phyloP scores from a whole-genome alignment of 2,888 invertebrate species.

The Belgica antarctica region DNA sequence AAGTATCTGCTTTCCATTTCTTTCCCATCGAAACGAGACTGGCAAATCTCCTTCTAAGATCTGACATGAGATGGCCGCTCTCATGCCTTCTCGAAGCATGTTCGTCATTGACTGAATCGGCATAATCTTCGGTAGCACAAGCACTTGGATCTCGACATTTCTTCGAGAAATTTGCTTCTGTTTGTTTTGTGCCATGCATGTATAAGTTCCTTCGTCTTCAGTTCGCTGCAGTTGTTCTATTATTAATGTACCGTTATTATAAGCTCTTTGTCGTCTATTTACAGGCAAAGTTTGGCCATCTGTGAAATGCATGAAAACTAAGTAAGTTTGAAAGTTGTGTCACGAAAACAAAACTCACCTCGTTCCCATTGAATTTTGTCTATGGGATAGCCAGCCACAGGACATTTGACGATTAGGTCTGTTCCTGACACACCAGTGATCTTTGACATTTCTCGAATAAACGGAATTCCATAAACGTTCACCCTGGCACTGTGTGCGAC shows the following conservation, averaged over 20 bases:
- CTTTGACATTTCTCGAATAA: slow-evolving; percentile 83
- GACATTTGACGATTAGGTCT: slow-evolving; percentile 81
- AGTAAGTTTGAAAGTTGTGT: slow-evolving; percentile 45
- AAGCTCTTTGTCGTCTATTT: slow-evolving; percentile 82
- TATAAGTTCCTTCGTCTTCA: slow-evolving; percentile 86
- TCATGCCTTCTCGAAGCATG: slow-evolving; percentile 77
- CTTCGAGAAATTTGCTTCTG: slow-evolving; percentile 75
- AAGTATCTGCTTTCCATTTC: slow-evolving; percentile 76
- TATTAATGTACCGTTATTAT: slow-evolving; percentile 80
- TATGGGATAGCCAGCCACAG: slow-evolving; percentile 86
- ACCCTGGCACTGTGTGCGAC: slow-evolving; percentile 79
- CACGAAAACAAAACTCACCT: slow-evolving; percentile 58
- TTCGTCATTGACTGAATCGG: slow-evolving; percentile 80
- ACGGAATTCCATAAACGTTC: slow-evolving; percentile 84
- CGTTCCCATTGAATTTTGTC: slow-evolving; percentile 86
- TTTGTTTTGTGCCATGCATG: slow-evolving; percentile 82
- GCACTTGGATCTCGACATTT: slow-evolving; percentile 72
- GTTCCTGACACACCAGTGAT: slow-evolving; percentile 82
- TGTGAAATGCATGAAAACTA: slow-evolving; percentile 50
- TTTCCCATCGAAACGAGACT: slow-evolving; percentile 86
- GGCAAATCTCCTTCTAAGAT: slow-evolving; percentile 91
- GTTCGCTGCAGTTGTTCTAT: slow-evolving; percentile 81
- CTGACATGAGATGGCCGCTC: slow-evolving; percentile 86
- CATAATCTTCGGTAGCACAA: slow-evolving; percentile 82
- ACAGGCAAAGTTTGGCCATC: slow-evolving; percentile 83